phyloP scores from a whole-genome alignment of 2,797 vertebrate genomes.

The Labroides dimidiatus region DNA sequence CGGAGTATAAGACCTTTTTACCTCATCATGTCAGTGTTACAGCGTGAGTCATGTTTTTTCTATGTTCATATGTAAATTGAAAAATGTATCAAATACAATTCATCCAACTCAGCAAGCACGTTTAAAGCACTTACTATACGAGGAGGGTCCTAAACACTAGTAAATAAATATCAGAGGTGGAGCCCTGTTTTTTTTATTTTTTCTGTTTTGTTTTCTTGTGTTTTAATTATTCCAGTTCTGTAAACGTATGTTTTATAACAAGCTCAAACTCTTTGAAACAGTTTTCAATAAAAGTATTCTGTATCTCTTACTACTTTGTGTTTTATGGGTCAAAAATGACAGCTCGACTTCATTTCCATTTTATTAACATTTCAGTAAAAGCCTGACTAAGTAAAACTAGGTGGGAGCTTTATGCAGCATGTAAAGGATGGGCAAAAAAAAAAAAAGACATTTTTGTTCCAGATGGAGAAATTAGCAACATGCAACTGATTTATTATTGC shows the following conservation, averaged over 20 bases:
- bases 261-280: constrained; percentile 55
- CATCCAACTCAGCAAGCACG: constrained; percentile 19
- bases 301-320: background rate
- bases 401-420: constrained; percentile 44
- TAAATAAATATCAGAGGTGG: constrained; percentile 64
- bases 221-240: constrained; percentile 21
- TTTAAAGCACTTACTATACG: constrained; percentile 60
- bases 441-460: constrained; percentile 14
- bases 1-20: constrained; percentile 7
- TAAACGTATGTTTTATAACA: constrained; percentile 44
- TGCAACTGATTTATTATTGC: constrained; percentile 31
- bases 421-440: constrained; percentile 41
- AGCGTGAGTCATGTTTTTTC: background rate
- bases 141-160: constrained; percentile 61
- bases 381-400: constrained; percentile 51
- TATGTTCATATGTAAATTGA: constrained; percentile 35
- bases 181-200: constrained; percentile 41
- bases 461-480: constrained; percentile 32
- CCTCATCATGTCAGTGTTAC: background rate
- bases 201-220: no score
- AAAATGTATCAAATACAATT: constrained; percentile 19
- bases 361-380: constrained; percentile 57
- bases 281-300: constrained; percentile 74
- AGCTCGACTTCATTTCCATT: constrained; percentile 27
- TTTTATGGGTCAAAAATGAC: background rate